A percentile compares a stretch with the other conserved stretches of the same genome.
These are phyloP conservation scores for Sigmodon hispidus DNA, from an alignment of 2,113 vertebrate genomes.

Conservation along the genomic window DNA sequence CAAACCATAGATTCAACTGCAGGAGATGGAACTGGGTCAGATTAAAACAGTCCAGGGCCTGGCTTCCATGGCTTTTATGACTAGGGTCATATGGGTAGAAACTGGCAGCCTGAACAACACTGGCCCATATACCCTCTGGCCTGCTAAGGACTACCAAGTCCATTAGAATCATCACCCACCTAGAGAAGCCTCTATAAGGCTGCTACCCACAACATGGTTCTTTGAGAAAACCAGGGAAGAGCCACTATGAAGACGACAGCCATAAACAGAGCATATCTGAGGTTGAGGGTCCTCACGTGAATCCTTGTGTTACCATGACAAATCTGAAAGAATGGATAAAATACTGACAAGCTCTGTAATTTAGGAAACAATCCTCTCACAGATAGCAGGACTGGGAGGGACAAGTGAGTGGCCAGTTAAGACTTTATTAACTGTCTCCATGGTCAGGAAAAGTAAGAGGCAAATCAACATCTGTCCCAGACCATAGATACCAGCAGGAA, in stretches of 20 bases:
- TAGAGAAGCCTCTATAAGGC: no score
- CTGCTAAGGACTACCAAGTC: not conserved
- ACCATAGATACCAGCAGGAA: not conserved
- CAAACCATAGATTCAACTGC: not conserved
- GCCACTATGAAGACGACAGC: not conserved
- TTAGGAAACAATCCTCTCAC: not conserved
- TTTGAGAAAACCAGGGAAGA: not conserved
- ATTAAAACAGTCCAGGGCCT: not conserved
- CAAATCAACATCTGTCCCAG: not conserved
- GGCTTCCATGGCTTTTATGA: not conserved
- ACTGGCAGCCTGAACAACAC: not conserved
- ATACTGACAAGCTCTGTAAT: not conserved
- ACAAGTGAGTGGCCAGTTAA: not conserved
- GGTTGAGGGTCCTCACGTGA: not conserved
- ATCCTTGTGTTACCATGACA: not conserved
- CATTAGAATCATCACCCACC: not conserved
- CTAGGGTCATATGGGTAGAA: not conserved
- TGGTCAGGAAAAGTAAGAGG: not conserved
- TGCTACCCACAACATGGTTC: not conserved
- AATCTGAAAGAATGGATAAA: not conserved
- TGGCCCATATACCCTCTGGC: not conserved
- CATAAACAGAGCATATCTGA: not conserved
- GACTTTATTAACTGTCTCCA: not conserved
- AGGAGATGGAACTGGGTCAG: not conserved
- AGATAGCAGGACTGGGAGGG: not conserved